These are phyloP conservation scores for Forbesichthys papilliferus DNA, from an alignment of 2,113 vertebrate species.

Conservation along the genomic window DNA sequence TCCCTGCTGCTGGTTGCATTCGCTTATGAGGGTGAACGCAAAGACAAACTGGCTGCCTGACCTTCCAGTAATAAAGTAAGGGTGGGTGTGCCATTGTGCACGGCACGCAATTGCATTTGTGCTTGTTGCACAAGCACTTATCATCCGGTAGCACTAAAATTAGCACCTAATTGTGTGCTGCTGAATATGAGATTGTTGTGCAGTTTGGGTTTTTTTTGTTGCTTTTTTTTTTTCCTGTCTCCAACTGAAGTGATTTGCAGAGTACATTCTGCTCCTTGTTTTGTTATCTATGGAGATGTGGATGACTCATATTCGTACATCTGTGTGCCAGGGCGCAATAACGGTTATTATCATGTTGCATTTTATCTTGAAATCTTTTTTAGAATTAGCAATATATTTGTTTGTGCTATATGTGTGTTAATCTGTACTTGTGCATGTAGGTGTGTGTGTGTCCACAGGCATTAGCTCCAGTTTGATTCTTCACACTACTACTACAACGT, in stretches of 20 bases:
- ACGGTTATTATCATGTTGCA: not conserved
- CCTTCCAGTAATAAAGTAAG: not conserved
- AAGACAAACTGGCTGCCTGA: constrained; percentile 26
- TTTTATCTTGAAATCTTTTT: too few relatives aligned
- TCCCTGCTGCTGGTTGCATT: not conserved
- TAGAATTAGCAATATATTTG: too few relatives aligned
- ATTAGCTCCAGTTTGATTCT: not conserved
- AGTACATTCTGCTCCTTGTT: not conserved
- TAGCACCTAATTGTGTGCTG: constrained; percentile 49
- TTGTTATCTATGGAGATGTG: constrained; percentile 1
- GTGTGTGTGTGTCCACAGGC: constrained; percentile 10
- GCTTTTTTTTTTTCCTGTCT: not conserved
- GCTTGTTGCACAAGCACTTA: not conserved
- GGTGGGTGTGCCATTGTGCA: constrained; percentile 4
- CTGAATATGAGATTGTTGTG: constrained; percentile 36
- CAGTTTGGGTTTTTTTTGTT: constrained; percentile 19
- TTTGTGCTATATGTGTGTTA: not conserved
- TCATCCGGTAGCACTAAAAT: constrained; percentile 45
- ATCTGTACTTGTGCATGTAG: not conserved
- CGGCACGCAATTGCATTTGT: not conserved
- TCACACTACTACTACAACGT: too few relatives aligned
- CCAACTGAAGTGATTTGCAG: constrained; percentile 15
- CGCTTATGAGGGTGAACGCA: constrained; percentile 24
- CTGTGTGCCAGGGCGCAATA: not conserved
- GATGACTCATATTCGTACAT: constrained; percentile 15